These are phyloP conservation scores for Lates calcarifer DNA, from an alignment of 2,113 vertebrate species.

Conservation along the genomic window DNA sequence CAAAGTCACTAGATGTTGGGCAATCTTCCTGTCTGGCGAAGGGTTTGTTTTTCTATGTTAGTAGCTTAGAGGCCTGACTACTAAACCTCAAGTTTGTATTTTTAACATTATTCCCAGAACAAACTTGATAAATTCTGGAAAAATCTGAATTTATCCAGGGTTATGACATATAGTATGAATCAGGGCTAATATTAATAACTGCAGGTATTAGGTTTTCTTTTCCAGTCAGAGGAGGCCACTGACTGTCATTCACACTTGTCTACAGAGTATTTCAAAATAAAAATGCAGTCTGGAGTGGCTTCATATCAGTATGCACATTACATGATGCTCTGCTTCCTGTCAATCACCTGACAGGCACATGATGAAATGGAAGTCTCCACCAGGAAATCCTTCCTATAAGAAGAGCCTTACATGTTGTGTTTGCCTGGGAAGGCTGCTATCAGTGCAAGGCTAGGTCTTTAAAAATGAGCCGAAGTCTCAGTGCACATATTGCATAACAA, in stretches of 20 bases:
- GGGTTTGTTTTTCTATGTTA: too few relatives aligned
- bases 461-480: background rate
- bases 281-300: background rate
- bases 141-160: background rate
- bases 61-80: background rate
- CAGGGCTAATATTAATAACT: background rate
- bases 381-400: constrained; percentile 29
- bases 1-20: too few relatives aligned
- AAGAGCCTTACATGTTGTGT: background rate
- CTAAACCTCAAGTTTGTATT: background rate
- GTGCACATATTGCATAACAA: constrained; percentile 40
- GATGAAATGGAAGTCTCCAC: constrained; percentile 16
- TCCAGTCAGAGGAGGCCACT: background rate
- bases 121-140: background rate
- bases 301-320: constrained; percentile 9
- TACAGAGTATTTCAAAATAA: constrained; percentile 18
- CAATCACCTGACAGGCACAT: constrained; percentile 33
- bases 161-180: background rate
- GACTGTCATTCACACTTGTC: background rate
- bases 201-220: background rate
- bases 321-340: constrained; percentile 11
- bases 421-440: constrained; percentile 5
- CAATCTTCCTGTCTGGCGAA: too few relatives aligned
- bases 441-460: background rate
- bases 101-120: background rate